Evolutionary conservation across 2,113 vertebrate species (phyloP), one percentile per base, ranked within the genome.

Genomic region (Helogale parvula): DNA sequence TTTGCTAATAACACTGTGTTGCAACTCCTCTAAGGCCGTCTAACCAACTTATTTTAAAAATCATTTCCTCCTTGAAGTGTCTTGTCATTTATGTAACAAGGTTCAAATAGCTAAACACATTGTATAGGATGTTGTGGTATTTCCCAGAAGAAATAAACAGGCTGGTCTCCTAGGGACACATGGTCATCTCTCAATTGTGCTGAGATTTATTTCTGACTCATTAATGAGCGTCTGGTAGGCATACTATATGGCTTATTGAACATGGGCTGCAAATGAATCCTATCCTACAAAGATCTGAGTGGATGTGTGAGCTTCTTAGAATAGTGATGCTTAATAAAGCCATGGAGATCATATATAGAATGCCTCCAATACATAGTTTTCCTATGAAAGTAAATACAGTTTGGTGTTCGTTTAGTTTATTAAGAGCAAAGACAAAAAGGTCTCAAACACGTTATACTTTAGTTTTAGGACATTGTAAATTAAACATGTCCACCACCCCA

Each of bases 1-100:
- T 93, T 96, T 93, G 69, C 57, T 94, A 66, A 83, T 92, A 54
- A 83, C 50, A 23, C 10, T 80, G 3, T 74, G 50, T 79, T 86
- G 27, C 29, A 80, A 1, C 41, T 76, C 90, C 50, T 57, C 80
- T 89, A 47, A 65, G 88, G 65, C 41, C 66, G 0, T 68, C 41
- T 77, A 63, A 76, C 45, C 82, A 84, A 17, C 23, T 74, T 95
- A 31, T n/a, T 77, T 45, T 14, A 63, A 72, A 68, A 84, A 3
- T 12, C 0, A 38, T 66, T 80, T 72, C 33, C 15, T 91, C 41
- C 27, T 92, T 65, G 25, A 94, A 38, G 15, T 54, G 21, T 79
- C 90, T 91, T 82, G 27, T 74, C 29, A 57, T 45, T 89, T 93
- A 77, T 65, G 38, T 92, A 57, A 80, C 35, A 33, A 82, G 63